Evolutionary conservation across 2,113 vertebrate species (phyloP).

Genomic region (Mus pahari): DNA sequence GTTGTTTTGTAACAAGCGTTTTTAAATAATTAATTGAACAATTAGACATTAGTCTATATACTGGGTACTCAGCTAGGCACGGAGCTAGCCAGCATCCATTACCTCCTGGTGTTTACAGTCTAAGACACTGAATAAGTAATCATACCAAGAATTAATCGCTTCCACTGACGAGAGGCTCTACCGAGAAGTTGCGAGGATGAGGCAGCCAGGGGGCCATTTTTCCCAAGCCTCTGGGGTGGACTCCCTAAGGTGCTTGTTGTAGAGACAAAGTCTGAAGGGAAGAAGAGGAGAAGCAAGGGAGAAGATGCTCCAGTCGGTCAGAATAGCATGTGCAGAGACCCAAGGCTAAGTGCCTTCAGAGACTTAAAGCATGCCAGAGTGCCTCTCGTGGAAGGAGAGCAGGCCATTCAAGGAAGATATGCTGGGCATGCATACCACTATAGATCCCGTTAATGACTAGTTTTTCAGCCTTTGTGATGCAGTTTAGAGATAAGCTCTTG

Average conservation of each 20-base stretch:
- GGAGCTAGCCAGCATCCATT: conserved; percentile 27
- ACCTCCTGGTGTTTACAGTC: conserved; percentile 14
- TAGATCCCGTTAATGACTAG: neutral
- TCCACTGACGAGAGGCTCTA: conserved; percentile 9
- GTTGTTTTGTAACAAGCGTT: conserved; percentile 36
- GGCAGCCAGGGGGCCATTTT: neutral
- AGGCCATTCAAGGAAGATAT: neutral
- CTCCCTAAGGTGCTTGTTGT: conserved; percentile 5
- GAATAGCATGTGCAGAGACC: neutral
- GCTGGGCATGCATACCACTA: neutral
- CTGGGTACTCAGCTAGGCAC: neutral
- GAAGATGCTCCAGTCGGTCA: neutral
- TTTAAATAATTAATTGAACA: conserved; percentile 66
- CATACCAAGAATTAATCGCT: conserved; percentile 57
- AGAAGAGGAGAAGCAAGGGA: neutral
- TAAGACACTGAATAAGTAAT: conserved; percentile 45
- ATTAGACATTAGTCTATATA: conserved; percentile 42
- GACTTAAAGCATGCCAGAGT: neutral
- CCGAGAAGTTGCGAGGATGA: neutral
- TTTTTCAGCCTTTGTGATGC: neutral
- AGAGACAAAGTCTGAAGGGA: conserved; percentile 17
- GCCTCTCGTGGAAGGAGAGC: neutral
- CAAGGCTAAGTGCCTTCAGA: neutral
- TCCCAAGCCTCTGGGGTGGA: neutral
- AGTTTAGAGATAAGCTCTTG: neutral